A percentile compares a stretch with the other conserved stretches of the same genome.
Evolutionary conservation across 2,888 invertebrate genomes (phyloP).

Genomic region (Cryptosula pallasiana): DNA sequence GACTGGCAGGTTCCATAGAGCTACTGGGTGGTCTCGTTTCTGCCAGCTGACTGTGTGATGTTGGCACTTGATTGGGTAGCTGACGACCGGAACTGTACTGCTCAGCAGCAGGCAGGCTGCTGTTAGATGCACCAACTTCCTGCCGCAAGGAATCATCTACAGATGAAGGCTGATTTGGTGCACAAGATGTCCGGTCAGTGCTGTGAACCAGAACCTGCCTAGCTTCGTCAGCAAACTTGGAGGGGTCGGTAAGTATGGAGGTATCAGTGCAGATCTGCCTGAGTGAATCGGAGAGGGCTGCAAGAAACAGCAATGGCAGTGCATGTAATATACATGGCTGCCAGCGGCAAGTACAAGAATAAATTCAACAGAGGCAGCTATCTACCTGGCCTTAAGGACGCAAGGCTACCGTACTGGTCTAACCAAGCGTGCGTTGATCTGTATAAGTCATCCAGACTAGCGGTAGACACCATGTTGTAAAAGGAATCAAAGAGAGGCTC

Average conservation of each 20-base stretch:
- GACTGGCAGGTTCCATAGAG: too few species aligned
- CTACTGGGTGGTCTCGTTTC: too few species aligned
- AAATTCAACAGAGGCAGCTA: conserved; percentile 26
- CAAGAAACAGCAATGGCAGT: too few species aligned
- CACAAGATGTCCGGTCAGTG: neutral
- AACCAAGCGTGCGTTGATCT: conserved; percentile 88
- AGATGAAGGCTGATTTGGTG: neutral
- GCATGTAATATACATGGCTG: neutral
- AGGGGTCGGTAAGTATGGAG: conserved; percentile 79
- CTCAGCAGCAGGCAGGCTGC: too few species aligned
- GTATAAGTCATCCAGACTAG: conserved; percentile 83
- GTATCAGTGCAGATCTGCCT: conserved; percentile 77
- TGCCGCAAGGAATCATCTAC: too few species aligned
- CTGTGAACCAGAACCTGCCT: neutral
- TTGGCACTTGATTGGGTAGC: too few species aligned
- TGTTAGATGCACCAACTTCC: too few species aligned
- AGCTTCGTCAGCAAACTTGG: conserved; percentile 73
- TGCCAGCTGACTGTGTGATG: too few species aligned
- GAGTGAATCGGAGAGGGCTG: neutral
- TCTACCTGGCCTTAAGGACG: conserved; percentile 85
- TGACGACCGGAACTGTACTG: too few species aligned
- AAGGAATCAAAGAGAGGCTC: conserved; percentile 84
- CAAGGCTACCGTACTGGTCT: conserved; percentile 91
- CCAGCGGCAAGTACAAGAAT: neutral
- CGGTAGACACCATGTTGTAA: conserved; percentile 84